Evolutionary conservation across 2,888 invertebrate species (phyloP).

Genomic region (Synanthedon vespiformis): DNA sequence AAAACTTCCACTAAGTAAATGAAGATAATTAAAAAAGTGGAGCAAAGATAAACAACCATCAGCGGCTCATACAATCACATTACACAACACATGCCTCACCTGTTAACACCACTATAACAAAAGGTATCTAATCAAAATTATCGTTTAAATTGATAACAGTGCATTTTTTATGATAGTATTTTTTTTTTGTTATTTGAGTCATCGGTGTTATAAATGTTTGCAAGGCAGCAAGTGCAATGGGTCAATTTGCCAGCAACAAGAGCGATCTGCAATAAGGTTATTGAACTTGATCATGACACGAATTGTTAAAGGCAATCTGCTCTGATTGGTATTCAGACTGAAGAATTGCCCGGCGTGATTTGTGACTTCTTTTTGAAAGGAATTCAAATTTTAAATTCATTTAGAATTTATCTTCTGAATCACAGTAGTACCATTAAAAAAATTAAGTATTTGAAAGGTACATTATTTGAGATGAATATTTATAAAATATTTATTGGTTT

Average conservation of each 20-base stretch:
- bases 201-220: background rate
- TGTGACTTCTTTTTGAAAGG: background rate
- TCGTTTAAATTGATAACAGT: background rate
- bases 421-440: no score
- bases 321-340: conserved; percentile 45
- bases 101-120: background rate
- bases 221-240: conserved; percentile 5
- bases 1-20: no score
- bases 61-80: no score
- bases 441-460: no score
- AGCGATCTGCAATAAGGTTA: conserved; percentile 28
- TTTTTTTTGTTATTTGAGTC: background rate
- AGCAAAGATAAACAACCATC: no score
- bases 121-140: background rate
- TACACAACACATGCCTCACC: no score
- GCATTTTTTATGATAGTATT: background rate
- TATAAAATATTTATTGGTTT: no score
- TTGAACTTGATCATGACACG: conserved; percentile 44
- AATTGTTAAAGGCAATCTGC: conserved; percentile 33
- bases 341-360: conserved; percentile 1
- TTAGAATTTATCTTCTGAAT: no score
- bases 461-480: no score
- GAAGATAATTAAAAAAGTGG: no score
- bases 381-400: no score
- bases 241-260: conserved; percentile 33